phyloP scores from a whole-genome alignment of 2,113 vertebrate genomes.

The Rhineura floridana region DNA sequence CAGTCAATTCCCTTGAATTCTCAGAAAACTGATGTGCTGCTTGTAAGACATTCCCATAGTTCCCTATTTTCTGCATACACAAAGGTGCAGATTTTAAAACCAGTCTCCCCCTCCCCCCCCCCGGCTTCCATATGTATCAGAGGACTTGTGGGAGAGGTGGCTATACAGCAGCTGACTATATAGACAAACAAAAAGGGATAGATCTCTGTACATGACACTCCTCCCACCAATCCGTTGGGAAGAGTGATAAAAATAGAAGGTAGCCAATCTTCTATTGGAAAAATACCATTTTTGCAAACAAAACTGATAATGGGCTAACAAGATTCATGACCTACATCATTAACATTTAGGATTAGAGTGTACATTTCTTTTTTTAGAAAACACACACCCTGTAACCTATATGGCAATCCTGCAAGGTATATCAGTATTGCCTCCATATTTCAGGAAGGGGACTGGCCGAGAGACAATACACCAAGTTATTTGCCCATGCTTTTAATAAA shows the following conservation, averaged over 20 bases:
- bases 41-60: background rate
- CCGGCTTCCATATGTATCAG: background rate
- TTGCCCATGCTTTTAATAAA: background rate
- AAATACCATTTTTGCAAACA: background rate
- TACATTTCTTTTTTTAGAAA: background rate
- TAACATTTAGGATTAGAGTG: background rate
- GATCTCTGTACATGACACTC: background rate
- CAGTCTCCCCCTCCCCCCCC: too few relatives aligned
- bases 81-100: background rate
- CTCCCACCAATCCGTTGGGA: background rate
- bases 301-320: background rate
- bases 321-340: background rate
- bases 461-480: background rate
- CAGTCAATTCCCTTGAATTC: background rate
- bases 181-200: background rate
- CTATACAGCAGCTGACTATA: background rate
- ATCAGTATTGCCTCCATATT: background rate
- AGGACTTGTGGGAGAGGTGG: background rate
- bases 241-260: background rate
- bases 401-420: background rate
- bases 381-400: background rate
- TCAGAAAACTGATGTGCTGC: background rate
- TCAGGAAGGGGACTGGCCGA: background rate
- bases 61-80: background rate
- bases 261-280: too few relatives aligned